Evolutionary conservation across 2,888 invertebrate genomes (phyloP), one percentile per base, ranked within the genome.

Genomic region (Cerastis rubricosa): DNA sequence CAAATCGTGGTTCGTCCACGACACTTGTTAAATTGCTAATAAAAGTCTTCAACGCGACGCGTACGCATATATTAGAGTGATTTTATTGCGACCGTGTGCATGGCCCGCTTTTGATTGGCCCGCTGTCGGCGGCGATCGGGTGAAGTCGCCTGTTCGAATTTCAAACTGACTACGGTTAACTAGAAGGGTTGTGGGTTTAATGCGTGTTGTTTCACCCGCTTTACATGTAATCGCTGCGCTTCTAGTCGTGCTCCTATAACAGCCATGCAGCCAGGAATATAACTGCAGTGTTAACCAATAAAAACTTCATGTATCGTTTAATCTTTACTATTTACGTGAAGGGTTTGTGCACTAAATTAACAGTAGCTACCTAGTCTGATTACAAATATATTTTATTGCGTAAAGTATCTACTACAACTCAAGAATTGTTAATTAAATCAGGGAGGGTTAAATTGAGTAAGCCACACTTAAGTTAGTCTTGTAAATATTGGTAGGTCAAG

Each of bases 1-100:
- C 95, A 96, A 94, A 93, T 88, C 88, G 88, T 89, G 89, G 92
- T 89, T 91, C 91, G 91, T 93, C 90, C 92, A 91, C 92, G 95
- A 94, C 94, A 95, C 95, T 95, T 95, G 94, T 95, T 95, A 94
- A 93, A 95, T 94, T 94, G 92, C 93, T 93, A 94, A 95, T 96
- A 96, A 96, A 96, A 94, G 95, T 95, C 95, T 90, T 92, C 90
- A 91, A 92, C 91, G 92, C 93, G 92, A 91, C 92, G 92, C 90
- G 91, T 91, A 91, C 90, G 93, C 95, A 93, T 96, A 95, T 95
- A 94, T 96, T 93, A 94, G 90, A 90, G 90, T 89, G 88, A 90
- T 89, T 95, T 95, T 95, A 94, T 93, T 87, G 91, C 90, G 87
- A 80, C 85, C 87, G 80, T 83, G 80, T 82, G 87, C 89, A 91